These are phyloP conservation scores for Caenorhabditis remanei DNA, from an alignment of 1,140 invertebrate species.

Conservation along the genomic window DNA sequence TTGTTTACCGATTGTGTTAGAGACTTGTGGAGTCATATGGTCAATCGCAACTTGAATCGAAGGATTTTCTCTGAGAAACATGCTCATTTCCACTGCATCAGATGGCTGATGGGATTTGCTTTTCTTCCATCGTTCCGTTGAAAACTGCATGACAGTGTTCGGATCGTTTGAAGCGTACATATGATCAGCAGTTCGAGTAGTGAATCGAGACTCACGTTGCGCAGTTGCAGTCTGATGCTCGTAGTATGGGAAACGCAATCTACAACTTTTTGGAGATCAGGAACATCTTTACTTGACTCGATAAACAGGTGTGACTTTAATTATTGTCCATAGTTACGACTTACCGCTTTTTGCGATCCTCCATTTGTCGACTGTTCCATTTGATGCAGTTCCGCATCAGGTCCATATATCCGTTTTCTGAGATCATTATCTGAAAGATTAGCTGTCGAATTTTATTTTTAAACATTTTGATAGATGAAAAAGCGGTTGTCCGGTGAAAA, in stretches of 20 bases:
- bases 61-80: constrained; percentile 71
- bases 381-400: constrained; percentile 75
- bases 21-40: constrained; percentile 27
- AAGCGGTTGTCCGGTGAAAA: neutral
- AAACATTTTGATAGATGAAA: constrained; percentile 5
- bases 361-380: constrained; percentile 71
- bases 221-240: constrained; percentile 70
- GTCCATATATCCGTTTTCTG: constrained; percentile 73
- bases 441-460: constrained; percentile 23
- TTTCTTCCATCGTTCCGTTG: constrained; percentile 60
- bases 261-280: neutral
- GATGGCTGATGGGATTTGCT: constrained; percentile 58
- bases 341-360: constrained; percentile 66
- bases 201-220: constrained; percentile 69
- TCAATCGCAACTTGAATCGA: constrained; percentile 66
- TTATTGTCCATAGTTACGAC: neutral
- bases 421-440: constrained; percentile 68
- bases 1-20: neutral
- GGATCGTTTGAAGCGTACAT: constrained; percentile 65
- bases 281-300: neutral
- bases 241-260: constrained; percentile 52
- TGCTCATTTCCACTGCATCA: constrained; percentile 73
- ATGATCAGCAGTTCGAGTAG: constrained; percentile 67
- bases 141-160: constrained; percentile 62
- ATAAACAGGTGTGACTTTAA: too few relatives aligned